These are phyloP conservation scores for Rhimphoctona megacephalus DNA, from an alignment of 2,888 invertebrate genomes.

Conservation along the genomic window DNA sequence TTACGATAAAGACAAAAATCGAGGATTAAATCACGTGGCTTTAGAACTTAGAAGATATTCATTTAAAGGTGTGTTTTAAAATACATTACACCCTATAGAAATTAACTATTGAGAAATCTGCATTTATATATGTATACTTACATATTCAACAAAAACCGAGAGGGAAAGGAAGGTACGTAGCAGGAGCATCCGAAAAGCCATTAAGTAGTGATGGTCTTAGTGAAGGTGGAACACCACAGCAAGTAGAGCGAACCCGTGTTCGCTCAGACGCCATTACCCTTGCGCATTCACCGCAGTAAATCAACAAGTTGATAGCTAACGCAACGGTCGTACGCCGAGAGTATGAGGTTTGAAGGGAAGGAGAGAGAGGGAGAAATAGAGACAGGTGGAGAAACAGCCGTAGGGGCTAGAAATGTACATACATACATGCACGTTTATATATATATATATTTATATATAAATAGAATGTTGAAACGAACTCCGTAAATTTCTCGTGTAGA, in stretches of 20 bases:
- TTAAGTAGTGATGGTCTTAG: constrained; percentile 76
- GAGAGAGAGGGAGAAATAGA: constrained; percentile 20
- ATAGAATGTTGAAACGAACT: constrained; percentile 48
- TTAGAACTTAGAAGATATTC: neutral
- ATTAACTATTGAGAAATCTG: neutral
- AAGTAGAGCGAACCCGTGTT: constrained; percentile 71
- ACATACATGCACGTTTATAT: neutral
- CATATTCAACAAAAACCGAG: constrained; percentile 8
- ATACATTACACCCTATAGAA: neutral
- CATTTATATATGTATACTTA: constrained; percentile 2
- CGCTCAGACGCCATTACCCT: constrained; percentile 57
- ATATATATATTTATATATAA: constrained; percentile 6
- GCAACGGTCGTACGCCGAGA: constrained; percentile 47
- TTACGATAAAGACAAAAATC: neutral
- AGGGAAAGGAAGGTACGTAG: constrained; percentile 18
- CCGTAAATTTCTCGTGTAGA: constrained; percentile 42
- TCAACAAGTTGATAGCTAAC: constrained; percentile 83
- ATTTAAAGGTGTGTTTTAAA: neutral
- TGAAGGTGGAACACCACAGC: constrained; percentile 75
- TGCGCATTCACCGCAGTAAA: constrained; percentile 79
- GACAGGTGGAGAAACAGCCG: constrained; percentile 11
- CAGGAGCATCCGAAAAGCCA: constrained; percentile 58
- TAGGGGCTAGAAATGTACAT: constrained; percentile 16
- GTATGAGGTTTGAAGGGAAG: constrained; percentile 30
- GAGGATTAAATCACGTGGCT: neutral